Conservation (phyloP, 2,113 vertebrate species). For the Odocoileus hemionus region DNA sequence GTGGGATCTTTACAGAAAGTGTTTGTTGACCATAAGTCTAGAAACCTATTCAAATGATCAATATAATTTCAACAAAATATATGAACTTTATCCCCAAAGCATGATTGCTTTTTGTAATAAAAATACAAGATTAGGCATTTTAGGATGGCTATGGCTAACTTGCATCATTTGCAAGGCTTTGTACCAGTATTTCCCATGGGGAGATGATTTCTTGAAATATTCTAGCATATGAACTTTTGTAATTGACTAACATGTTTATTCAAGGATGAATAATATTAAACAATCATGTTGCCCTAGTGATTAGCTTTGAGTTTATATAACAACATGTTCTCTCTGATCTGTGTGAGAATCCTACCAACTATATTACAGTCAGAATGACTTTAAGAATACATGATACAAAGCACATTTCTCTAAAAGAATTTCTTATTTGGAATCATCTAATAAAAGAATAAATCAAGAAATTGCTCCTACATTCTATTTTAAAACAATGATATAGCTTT, state of each 20-base stretch:
- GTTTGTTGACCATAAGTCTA: background rate
- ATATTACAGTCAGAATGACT: background rate
- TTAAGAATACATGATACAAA: background rate
- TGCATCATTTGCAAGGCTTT: background rate
- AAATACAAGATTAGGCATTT: background rate
- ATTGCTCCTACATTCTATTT: background rate
- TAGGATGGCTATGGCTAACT: background rate
- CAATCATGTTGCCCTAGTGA: background rate
- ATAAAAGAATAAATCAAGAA: background rate
- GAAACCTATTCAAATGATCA: background rate
- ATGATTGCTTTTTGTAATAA: background rate
- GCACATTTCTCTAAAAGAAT: background rate
- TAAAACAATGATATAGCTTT: background rate
- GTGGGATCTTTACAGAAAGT: background rate
- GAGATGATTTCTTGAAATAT: background rate
- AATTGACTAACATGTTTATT: background rate
- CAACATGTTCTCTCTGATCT: background rate
- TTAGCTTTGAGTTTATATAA: background rate
- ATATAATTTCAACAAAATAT: background rate
- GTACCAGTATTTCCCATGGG: accelerated
- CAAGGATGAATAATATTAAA: background rate
- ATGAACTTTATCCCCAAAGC: background rate
- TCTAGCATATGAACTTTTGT: background rate
- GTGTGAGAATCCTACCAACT: background rate
- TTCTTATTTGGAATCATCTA: slow-evolving; percentile 14